phyloP scores from a whole-genome alignment of 2,113 vertebrate species.

The Notothenia coriiceps region DNA sequence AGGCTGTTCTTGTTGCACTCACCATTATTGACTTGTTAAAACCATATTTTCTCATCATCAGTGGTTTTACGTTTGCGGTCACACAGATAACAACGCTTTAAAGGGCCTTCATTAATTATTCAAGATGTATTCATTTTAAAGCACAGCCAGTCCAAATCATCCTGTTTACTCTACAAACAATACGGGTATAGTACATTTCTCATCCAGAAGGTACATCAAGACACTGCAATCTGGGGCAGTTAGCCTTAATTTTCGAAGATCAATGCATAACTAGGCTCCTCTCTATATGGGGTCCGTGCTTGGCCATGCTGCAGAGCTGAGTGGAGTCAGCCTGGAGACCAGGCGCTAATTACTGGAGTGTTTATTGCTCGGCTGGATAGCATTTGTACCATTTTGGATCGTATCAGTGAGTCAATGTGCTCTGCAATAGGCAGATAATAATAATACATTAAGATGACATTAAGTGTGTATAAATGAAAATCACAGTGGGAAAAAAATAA shows the following conservation, averaged over 20 bases:
- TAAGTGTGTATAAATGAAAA: conserved; percentile 32
- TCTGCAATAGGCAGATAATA: conserved; percentile 46
- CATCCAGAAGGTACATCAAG: conserved; percentile 82
- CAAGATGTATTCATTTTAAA: conserved; percentile 76
- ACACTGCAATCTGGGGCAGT: conserved; percentile 75
- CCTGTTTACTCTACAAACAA: conserved; percentile 72
- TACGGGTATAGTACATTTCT: conserved; percentile 54
- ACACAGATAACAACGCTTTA: conserved; percentile 73
- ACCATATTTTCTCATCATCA: conserved; percentile 84
- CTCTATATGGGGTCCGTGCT: conserved; percentile 81
- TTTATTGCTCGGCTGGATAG: conserved; percentile 79
- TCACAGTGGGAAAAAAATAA: conserved; percentile 31
- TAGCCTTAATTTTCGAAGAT: conserved; percentile 82
- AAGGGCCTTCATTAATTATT: conserved; percentile 82
- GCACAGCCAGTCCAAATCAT: conserved; percentile 65
- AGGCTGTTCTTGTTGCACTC: conserved; percentile 78
- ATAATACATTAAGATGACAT: conserved; percentile 56
- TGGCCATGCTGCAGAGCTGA: conserved; percentile 72
- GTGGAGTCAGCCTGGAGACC: conserved; percentile 73
- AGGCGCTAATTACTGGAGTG: conserved; percentile 78
- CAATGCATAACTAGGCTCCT: conserved; percentile 80
- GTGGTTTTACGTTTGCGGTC: conserved; percentile 76
- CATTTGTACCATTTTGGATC: conserved; percentile 75
- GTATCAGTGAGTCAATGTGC: conserved; percentile 53
- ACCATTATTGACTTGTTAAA: conserved; percentile 86